Evolutionary conservation across 2,888 invertebrate genomes (phyloP), one percentile per base, ranked within the genome.

Genomic region (Cheilosia pagana): DNA sequence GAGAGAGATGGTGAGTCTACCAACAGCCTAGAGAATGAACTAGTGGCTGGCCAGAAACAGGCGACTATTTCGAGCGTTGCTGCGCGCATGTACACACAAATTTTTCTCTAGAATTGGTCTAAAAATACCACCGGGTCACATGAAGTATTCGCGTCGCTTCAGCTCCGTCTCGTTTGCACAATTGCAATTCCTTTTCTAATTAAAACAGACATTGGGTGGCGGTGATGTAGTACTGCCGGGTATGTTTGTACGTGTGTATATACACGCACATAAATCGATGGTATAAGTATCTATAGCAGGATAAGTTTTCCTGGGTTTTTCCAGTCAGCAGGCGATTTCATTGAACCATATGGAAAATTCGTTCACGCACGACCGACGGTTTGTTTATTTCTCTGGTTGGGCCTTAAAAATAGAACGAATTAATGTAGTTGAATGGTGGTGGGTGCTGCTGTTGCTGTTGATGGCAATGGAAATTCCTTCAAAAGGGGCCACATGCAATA

Each of bases 271-370:
- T 10, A 12, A 35, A 35, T 35, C 35, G 35, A 35, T 35, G 35
- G 21, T 21, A 48, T 21, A 19, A 14, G 57, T 52, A 71, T 71
- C 53, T 57, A 71, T 39, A 68, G 68, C 75, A 85, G 85, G 85
- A 81, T 67, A 85, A 50, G 39, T 85, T 85, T 85, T 85, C 85
- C 85, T 85, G 85, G 85, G 85, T 85, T 85, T 85, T 85, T 85
- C 85, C 85, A 85, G 85, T 25, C 57, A 63, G 62, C 72, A 57
- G 39, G 72, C 68, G 74, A 75, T 79, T 83, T 70, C 83, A 79
- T 79, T 83, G 83, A 83, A 79, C 78, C 79, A 79, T 83, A 79
- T 83, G 83, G 74, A 39, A 77, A 72, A 68, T 72, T 57, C 57
- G 25, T 76, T 57, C 72, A 70, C 83, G 83, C 83, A 83, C 74